Percentiles rank a stretch among this genome's conserved stretches.
These are phyloP conservation scores for Peromyscus aztecus DNA, from an alignment of 2,797 vertebrate species.

Conservation along the genomic window DNA sequence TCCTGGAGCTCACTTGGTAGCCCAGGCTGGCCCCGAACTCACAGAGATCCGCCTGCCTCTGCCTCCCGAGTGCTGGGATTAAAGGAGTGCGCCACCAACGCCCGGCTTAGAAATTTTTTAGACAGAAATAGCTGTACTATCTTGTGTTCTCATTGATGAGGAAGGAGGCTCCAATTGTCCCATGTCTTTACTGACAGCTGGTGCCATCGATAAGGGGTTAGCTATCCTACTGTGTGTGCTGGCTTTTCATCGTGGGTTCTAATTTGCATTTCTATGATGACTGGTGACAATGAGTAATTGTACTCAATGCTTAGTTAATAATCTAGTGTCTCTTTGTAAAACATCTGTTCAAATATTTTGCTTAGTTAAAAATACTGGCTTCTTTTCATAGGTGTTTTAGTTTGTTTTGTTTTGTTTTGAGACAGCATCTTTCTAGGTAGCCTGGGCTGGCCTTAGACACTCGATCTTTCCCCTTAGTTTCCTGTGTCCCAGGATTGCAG, in stretches of 20 bases:
- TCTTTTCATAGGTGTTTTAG: background rate
- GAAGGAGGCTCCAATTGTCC: background rate
- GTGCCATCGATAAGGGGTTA: background rate
- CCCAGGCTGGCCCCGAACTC: too few species aligned
- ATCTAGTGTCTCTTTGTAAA: background rate
- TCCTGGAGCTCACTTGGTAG: too few species aligned
- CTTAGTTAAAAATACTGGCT: background rate
- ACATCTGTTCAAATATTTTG: constrained; percentile 18
- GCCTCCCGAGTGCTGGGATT: too few species aligned
- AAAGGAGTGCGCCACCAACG: too few species aligned
- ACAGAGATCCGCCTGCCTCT: too few species aligned
- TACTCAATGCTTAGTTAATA: background rate
- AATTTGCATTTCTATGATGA: background rate
- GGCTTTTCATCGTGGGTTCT: background rate
- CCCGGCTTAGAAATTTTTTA: too few species aligned
- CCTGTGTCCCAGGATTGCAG: background rate
- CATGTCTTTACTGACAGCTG: background rate
- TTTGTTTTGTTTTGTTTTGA: background rate
- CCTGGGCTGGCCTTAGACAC: background rate
- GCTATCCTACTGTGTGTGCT: background rate
- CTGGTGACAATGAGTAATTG: background rate
- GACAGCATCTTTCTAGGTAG: background rate
- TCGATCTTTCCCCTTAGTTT: background rate
- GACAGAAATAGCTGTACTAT: background rate
- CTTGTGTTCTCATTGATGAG: background rate